Percentiles rank a stretch among this genome's conserved stretches.
phyloP scores from a whole-genome alignment of 2,888 invertebrate genomes.

The Cheilosia vernalis region DNA sequence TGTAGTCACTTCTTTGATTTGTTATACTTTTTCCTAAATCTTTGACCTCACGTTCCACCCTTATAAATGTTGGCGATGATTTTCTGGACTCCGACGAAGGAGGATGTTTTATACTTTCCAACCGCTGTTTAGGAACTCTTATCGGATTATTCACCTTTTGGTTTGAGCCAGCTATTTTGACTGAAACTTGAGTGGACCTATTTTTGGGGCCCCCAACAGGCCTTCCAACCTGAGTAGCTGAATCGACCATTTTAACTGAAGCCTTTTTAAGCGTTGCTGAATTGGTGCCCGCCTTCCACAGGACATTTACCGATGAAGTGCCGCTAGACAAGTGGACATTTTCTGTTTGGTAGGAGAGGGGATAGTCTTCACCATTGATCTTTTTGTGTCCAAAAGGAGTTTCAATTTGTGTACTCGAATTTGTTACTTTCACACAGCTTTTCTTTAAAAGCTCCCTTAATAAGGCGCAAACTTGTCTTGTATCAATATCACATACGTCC shows the following conservation, averaged over 20 bases:
- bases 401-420: slow-evolving; percentile 43
- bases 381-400: not conserved
- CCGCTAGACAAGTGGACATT: not conserved
- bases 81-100: not conserved
- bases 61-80: not conserved
- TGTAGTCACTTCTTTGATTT: too few relatives aligned
- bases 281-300: not conserved
- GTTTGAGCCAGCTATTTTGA: not conserved
- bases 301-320: not conserved
- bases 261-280: too few relatives aligned
- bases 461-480: not conserved
- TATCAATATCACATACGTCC: not conserved
- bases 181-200: not conserved
- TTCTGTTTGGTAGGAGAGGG: not conserved
- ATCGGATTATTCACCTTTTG: not conserved
- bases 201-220: not conserved
- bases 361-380: not conserved
- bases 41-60: not conserved
- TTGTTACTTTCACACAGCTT: not conserved
- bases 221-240: not conserved
- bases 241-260: not conserved
- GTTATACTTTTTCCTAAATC: too few relatives aligned
- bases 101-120: not conserved
- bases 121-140: not conserved
- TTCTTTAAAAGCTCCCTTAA: not conserved